Base-by-base conservation (phyloP, 64 coral and sea anemone genomes). In the Astreopora myriophthalma region DNA sequence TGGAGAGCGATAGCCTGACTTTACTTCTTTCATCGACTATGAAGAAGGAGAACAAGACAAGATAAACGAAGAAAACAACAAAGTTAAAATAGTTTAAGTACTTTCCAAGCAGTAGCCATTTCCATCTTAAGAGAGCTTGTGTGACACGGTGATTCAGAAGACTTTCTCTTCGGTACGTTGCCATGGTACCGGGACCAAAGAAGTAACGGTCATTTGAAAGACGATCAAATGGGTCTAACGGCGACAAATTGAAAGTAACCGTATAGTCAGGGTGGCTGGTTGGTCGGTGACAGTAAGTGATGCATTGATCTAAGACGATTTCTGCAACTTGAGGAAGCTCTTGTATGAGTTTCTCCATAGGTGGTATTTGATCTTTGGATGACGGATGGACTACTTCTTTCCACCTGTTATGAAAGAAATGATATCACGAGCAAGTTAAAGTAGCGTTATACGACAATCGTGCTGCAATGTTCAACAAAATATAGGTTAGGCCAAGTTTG, bases 341-440 rank as follows among this genome's bases (percentile, higher is more conserved):
- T 79, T 82, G 36, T 37, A 97, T 97, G 30, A 97, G 82, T 30
- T 80, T 79, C 87, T 93, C 86, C 87, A 97, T 94, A 46, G 91
- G 91, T 52, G 60, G 48, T 2, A 94, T 44, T 23, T 85, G 80
- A 25, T 87, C 79, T 3, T 26, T 67, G 46, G 67, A 82, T 44
- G 28, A 49, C 10, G 63, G 3, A 16, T 52, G 24, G 42, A 97
- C 67, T 8, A 97, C 90, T 25, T 97, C 92, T 39, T 70, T 65
- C 91, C 95, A 97, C 75, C 95, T 97, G 65, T 11, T 64, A n/a
- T n/a, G n/a, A 5, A 34, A 90, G 62, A 7, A 25, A 8, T 20
- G 3, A 80, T 55, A 9, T 75, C 3, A 22, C 14, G 13, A 75
- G 3, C 19, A 51, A 88, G 23, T 39, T 13, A 26, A 37, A 36